These are phyloP conservation scores for Fabriciana adippe DNA, from an alignment of 2,888 invertebrate species.

Conservation along the genomic window DNA sequence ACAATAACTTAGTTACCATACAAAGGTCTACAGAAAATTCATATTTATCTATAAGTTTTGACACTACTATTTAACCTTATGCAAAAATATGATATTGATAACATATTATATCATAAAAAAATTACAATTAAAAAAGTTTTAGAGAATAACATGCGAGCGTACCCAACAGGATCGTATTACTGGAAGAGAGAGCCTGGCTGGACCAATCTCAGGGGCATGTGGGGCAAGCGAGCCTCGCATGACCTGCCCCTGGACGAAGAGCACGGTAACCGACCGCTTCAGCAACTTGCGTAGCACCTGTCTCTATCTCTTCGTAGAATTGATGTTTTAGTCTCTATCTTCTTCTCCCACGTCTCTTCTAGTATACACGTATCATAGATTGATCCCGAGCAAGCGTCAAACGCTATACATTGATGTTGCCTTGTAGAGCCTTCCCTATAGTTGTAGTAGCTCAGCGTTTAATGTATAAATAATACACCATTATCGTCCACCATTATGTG, in stretches of 20 bases:
- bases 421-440: no score
- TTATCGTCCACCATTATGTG: no score
- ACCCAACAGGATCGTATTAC: slow-evolving; percentile 84
- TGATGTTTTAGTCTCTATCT: slow-evolving; percentile 11
- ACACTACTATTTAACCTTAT: neutral
- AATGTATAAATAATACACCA: no score
- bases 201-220: slow-evolving; percentile 90
- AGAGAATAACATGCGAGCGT: slow-evolving; percentile 24
- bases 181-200: slow-evolving; percentile 90
- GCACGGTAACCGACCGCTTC: slow-evolving; percentile 59
- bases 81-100: neutral
- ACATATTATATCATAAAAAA: neutral
- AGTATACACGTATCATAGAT: neutral
- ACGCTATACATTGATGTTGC: no score
- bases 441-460: no score
- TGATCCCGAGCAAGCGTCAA: no score
- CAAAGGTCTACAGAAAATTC: no score
- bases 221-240: slow-evolving; percentile 86
- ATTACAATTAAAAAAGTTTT: neutral
- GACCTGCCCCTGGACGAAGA: slow-evolving; percentile 53
- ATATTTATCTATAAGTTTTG: no score
- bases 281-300: slow-evolving; percentile 16
- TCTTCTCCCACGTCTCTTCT: neutral
- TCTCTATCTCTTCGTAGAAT: slow-evolving; percentile 2
- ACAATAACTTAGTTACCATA: no score